A percentile compares a stretch with the other conserved stretches of the same genome.
These are phyloP conservation scores for Umimayanthus chanpuru DNA, from an alignment of 92 coral and sea anemone genomes.

Conservation along the genomic window DNA sequence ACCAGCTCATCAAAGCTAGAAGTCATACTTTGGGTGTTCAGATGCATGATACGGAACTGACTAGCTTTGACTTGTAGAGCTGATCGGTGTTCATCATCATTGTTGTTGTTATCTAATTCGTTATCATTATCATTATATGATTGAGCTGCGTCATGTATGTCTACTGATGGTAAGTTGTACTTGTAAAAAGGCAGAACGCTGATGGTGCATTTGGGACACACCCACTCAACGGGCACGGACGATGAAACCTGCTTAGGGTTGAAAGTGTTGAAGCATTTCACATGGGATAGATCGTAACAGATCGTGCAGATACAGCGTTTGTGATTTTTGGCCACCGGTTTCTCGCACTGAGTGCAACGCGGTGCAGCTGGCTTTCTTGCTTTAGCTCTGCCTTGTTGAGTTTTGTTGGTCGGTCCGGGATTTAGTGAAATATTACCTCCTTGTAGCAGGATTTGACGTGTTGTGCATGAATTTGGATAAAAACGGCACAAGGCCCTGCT, in stretches of 20 bases:
- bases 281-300: constrained; percentile 41
- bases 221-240: constrained; percentile 40
- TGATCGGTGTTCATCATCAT: constrained; percentile 8
- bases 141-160: not conserved
- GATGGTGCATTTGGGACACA: constrained; percentile 58
- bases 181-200: constrained; percentile 47
- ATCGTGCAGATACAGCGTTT: constrained; percentile 2
- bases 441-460: too few species aligned
- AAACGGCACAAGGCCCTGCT: too few species aligned
- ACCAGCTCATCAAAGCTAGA: constrained; percentile 37
- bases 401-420: too few species aligned
- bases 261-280: constrained; percentile 33
- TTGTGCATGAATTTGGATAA: too few species aligned
- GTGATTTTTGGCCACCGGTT: too few species aligned
- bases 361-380: too few species aligned
- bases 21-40: constrained; percentile 41
- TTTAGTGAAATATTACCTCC: too few species aligned
- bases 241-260: constrained; percentile 34
- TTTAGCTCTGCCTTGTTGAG: too few species aligned
- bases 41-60: constrained; percentile 21
- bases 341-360: too few species aligned
- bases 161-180: constrained; percentile 7
- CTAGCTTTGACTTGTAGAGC: not conserved
- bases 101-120: not conserved
- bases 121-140: constrained; percentile 27